A percentile compares a stretch with the other conserved stretches of the same genome.
Evolutionary conservation across 2,888 invertebrate species (phyloP).

Genomic region (Vesta saturnalis): DNA sequence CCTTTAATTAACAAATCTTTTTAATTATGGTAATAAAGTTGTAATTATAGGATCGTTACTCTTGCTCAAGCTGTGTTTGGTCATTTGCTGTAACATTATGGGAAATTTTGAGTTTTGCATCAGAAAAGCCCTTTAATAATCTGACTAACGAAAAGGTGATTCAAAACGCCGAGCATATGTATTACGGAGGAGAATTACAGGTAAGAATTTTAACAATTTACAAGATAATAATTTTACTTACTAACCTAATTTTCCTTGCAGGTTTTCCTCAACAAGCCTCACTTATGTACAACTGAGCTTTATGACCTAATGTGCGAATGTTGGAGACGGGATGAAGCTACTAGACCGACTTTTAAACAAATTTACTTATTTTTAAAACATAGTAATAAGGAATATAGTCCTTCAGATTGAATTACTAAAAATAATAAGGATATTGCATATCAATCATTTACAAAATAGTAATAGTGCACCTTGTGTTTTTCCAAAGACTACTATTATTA

Average conservation of each 20-base stretch:
- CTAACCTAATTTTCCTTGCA: conserved; percentile 59
- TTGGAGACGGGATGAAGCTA: conserved; percentile 69
- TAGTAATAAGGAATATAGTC: conserved; percentile 66
- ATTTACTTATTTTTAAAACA: conserved; percentile 77
- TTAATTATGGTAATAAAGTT: not conserved
- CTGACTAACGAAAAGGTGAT: conserved; percentile 71
- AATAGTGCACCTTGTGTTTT: not conserved
- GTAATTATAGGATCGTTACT: conserved; percentile 69
- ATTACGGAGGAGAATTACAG: conserved; percentile 70
- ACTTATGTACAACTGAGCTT: conserved; percentile 78
- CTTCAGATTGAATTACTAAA: conserved; percentile 51
- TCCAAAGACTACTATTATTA: not conserved
- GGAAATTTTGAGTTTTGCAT: conserved; percentile 71
- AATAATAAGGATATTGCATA: not conserved
- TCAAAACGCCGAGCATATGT: conserved; percentile 73
- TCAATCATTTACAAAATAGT: too few species aligned
- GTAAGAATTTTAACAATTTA: conserved; percentile 52
- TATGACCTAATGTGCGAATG: conserved; percentile 80
- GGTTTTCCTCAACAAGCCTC: conserved; percentile 73
- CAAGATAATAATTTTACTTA: not conserved
- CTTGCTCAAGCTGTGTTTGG: conserved; percentile 72
- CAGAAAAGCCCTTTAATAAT: conserved; percentile 70
- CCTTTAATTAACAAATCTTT: not conserved
- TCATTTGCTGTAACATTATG: conserved; percentile 73
- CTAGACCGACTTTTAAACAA: conserved; percentile 71